Evolutionary conservation across 2,888 invertebrate species (phyloP).

Genomic region (Axea sp.): DNA sequence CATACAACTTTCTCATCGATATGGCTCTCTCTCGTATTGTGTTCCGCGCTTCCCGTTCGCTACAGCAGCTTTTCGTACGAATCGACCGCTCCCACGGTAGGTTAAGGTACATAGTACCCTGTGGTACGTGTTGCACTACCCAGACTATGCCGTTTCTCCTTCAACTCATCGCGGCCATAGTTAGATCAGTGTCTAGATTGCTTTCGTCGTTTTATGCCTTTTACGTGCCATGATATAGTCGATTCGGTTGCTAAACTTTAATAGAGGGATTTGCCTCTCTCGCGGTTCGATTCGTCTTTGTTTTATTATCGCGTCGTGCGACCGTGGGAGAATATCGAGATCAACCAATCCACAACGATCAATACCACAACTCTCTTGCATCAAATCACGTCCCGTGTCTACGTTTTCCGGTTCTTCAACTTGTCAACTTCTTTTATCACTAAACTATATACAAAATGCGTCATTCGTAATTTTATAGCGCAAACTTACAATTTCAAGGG

Average conservation of each 20-base stretch:
- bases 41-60: constrained; percentile 62
- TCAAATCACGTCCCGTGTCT: constrained; percentile 20
- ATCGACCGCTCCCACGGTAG: constrained; percentile 68
- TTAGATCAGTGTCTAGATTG: constrained; percentile 72
- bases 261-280: constrained; percentile 65
- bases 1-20: constrained; percentile 63
- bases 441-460: too few species aligned
- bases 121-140: constrained; percentile 61
- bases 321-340: constrained; percentile 58
- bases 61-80: constrained; percentile 63
- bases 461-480: too few species aligned
- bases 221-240: constrained; percentile 68
- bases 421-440: too few species aligned
- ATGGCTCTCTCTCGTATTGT: constrained; percentile 63
- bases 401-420: constrained; percentile 8
- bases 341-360: constrained; percentile 45
- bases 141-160: constrained; percentile 61
- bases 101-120: constrained; percentile 61
- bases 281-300: constrained; percentile 52
- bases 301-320: constrained; percentile 57
- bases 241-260: constrained; percentile 67
- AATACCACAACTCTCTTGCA: constrained; percentile 8
- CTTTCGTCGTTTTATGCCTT: constrained; percentile 73
- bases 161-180: constrained; percentile 59
- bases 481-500: too few species aligned